These are phyloP conservation scores for Martes martes DNA, from an alignment of 2,113 vertebrate genomes.

Conservation along the genomic window DNA sequence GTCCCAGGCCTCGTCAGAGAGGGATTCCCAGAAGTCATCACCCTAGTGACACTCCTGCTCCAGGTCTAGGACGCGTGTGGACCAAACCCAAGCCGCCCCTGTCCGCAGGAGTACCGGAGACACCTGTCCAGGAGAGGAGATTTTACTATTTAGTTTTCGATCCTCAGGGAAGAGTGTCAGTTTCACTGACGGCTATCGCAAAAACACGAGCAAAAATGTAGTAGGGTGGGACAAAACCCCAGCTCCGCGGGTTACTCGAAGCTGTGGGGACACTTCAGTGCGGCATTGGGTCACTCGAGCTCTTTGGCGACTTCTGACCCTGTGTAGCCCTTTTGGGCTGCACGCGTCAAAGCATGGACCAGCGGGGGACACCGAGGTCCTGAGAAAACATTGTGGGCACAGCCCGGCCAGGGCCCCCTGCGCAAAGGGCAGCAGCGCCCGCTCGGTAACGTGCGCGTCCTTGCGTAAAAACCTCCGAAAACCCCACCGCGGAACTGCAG, in stretches of 20 bases:
- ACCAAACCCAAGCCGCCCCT: fast-evolving
- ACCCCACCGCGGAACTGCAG: not conserved
- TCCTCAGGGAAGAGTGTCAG: not conserved
- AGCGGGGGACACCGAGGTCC: fast-evolving
- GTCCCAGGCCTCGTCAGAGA: fast-evolving
- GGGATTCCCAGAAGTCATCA: not conserved
- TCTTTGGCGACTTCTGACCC: not conserved
- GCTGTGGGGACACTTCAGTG: not conserved
- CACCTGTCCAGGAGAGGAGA: fast-evolving
- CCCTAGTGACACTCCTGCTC: not conserved
- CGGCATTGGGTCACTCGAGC: not conserved
- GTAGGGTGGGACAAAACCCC: too few species aligned
- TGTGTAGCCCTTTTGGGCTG: fast-evolving
- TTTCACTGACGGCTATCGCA: not conserved
- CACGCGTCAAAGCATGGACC: not conserved
- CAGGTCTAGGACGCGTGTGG: fast-evolving
- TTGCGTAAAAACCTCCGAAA: not conserved
- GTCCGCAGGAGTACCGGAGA: fast-evolving
- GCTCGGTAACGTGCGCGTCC: fast-evolving
- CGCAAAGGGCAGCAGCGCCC: fast-evolving
- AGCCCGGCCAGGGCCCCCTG: not conserved
- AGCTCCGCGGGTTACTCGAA: fast-evolving
- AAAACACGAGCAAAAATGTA: not conserved
- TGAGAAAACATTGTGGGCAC: too few species aligned
- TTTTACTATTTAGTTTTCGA: not conserved